Base-by-base conservation (phyloP, 30 jellyfish, hydroid and myxozoan species). In the Euphysa ruthae region DNA sequence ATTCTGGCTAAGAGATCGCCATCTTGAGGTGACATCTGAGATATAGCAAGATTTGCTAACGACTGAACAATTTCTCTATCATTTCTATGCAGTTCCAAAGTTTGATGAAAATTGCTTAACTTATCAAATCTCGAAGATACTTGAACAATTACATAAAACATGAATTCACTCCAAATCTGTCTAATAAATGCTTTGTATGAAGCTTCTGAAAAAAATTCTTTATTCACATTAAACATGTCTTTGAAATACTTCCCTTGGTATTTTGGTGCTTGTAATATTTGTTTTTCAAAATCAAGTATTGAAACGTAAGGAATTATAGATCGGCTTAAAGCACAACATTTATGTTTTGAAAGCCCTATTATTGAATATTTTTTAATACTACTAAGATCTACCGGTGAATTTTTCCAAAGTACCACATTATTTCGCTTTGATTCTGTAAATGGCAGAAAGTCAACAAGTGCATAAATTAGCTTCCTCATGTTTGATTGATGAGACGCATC, bases 121-220 rank as follows among this genome's bases (percentile, higher is more conserved):
- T n/a, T n/a, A n/a, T n/a, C n/a, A n/a, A n/a, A n/a, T n/a, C n/a
- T n/a, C n/a, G n/a, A n/a, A n/a, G n/a, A n/a, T n/a, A n/a, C n/a
- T n/a, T n/a, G n/a, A n/a, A n/a, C n/a, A n/a, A n/a, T n/a, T n/a
- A n/a, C n/a, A n/a, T n/a, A n/a, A n/a, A n/a, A n/a, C n/a, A n/a
- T 10, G 35, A 30, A 5, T 22, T n/a, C n/a, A n/a, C n/a, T n/a
- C n/a, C n/a, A 18, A 19, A 56, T 34, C 60, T 61, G 74, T 6
- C 63, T 84, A 13, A 86, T 54, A 26, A 32, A 68, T 19, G 73
- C 83, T 24, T 33, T 56, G 49, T 65, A 86, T 10, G 74, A 81
- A 0, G 72, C 80, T 32, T 71, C 93, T 12, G 93, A 64, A 0
- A 88, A 85, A 81, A 91, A 85, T 20, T 78, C 89, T 49, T 74